A percentile compares a stretch with the other conserved stretches of the same genome.
These are phyloP conservation scores for Eclectus roratus DNA, from an alignment of 2,113 vertebrate genomes.

Conservation along the genomic window DNA sequence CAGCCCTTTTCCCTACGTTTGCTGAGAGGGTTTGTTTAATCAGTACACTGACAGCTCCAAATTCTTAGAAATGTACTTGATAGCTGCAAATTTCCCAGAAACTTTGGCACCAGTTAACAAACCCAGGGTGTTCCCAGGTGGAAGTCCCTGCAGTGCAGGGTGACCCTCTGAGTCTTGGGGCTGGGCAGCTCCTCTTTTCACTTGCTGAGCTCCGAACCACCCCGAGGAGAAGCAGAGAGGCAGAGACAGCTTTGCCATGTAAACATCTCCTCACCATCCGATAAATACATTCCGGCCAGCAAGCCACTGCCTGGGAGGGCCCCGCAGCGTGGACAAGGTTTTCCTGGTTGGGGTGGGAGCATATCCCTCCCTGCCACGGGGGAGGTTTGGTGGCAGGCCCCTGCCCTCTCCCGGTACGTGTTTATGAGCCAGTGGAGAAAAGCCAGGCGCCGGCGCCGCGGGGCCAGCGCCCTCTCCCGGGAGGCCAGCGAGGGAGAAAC, in stretches of 20 bases:
- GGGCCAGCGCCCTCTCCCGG: conserved; percentile 66
- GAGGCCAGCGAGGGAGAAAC: not conserved
- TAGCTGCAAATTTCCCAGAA: not conserved
- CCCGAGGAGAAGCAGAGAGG: not conserved
- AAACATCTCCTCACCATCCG: not conserved
- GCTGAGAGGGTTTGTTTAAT: not conserved
- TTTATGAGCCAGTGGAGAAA: conserved; percentile 18
- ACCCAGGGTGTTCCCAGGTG: not conserved
- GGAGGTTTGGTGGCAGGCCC: not conserved
- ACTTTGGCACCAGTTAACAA: not conserved
- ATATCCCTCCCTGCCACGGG: not conserved
- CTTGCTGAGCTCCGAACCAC: not conserved
- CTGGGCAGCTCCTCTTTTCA: not conserved
- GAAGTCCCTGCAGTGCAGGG: not conserved
- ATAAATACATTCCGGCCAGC: not conserved
- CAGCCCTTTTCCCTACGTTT: not conserved
- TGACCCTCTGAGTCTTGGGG: not conserved
- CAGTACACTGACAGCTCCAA: not conserved
- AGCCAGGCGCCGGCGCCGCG: not conserved
- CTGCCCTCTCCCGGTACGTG: not conserved
- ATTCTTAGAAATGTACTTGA: not conserved
- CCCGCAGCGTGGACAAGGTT: not conserved
- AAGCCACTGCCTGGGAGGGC: not conserved
- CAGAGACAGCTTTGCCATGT: not conserved
- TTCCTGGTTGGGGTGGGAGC: not conserved